Evolutionary conservation across 2,797 vertebrate genomes (phyloP), one percentile per base, ranked within the genome.

Genomic region (Euthynnus affinis): DNA sequence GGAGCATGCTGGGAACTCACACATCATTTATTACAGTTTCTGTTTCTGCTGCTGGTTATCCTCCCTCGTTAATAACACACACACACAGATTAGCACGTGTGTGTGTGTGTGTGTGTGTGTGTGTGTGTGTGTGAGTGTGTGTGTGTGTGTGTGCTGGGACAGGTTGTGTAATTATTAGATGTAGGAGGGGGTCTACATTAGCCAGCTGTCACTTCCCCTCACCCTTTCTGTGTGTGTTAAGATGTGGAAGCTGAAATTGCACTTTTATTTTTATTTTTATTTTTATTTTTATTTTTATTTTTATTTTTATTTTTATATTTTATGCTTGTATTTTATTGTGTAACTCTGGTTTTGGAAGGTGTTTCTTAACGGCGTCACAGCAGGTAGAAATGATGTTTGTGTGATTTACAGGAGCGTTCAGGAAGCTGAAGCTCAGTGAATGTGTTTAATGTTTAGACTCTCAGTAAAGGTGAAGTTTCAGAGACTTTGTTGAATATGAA

Each of bases 191-290:
- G 87, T 87, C 82, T 87, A 64, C 74, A 90, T 92, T 82, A 88
- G 83, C 89, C 92, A 93, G 90, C 91, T 93, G 91, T 88, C 90
- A 86, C 86, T 78, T 2, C 71, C 79, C 78, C 68, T 73, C 49
- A 66, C 55, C 60, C 60, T 6, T 2, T 29, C 20, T 62, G 23
- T 37, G 34, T 32, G 29, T 32, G 29, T n/a, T n/a, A n/a, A n/a
- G n/a, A n/a, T n/a, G n/a, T n/a, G n/a, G n/a, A n/a, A n/a, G n/a
- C n/a, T n/a, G n/a, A n/a, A n/a, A n/a, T n/a, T n/a, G n/a, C n/a
- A 27, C 27, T 27, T 27, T 3, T 27, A 27, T 27, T 27, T 27
- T 2, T 27, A 27, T 4, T 27, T 27, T 2, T 27, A 27, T 27
- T 27, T 27, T 2, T 27, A 27, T 4, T 27, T 27, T 2, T 27